These are phyloP conservation scores for Arctia plantaginis DNA, from an alignment of 2,888 invertebrate genomes.

Conservation along the genomic window DNA sequence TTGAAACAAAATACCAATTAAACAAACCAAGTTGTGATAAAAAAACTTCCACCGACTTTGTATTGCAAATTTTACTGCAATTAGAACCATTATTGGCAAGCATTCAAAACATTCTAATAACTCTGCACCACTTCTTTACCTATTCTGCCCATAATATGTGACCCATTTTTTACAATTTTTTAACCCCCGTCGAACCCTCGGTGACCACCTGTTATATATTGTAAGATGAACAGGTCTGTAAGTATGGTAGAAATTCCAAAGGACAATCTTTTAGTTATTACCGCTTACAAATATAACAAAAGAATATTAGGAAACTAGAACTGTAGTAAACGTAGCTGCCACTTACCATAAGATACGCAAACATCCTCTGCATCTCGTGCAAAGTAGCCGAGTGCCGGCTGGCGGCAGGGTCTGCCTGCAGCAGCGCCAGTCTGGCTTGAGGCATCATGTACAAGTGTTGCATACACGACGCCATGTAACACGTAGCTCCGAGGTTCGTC, in stretches of 20 bases:
- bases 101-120: not conserved
- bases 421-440: slow-evolving; percentile 93
- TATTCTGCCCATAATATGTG: too few species aligned
- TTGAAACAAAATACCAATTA: not conserved
- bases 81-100: rapidly evolving
- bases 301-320: not conserved
- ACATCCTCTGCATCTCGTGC: slow-evolving; percentile 96
- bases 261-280: not conserved
- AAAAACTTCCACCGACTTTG: not conserved
- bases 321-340: not conserved
- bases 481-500: slow-evolving; percentile 97
- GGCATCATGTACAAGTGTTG: slow-evolving; percentile 99
- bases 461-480: slow-evolving; percentile 99
- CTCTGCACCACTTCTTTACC: too few species aligned
- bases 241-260: not conserved
- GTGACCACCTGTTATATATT: too few species aligned
- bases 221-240: not conserved
- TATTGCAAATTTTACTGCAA: not conserved
- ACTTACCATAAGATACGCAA: slow-evolving; percentile 93
- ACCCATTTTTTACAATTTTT: not conserved
- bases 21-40: too few species aligned
- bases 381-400: slow-evolving; percentile 94
- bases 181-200: too few species aligned
- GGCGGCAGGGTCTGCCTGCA: slow-evolving; percentile 91
- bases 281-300: not conserved